These are phyloP conservation scores for Panzeria rudis DNA, from an alignment of 2,888 invertebrate genomes.

Conservation along the genomic window DNA sequence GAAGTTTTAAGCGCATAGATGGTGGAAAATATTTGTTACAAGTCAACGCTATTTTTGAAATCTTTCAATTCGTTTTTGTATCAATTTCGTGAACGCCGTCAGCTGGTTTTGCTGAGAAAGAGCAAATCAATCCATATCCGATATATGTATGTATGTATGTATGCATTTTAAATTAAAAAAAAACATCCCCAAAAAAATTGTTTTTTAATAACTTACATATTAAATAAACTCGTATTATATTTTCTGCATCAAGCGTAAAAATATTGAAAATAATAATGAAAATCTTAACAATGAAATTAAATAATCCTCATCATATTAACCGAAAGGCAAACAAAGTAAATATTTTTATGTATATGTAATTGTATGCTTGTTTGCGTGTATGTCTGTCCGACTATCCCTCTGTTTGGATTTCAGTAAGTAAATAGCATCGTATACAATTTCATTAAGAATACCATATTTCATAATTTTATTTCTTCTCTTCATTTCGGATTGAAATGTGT, in stretches of 20 bases:
- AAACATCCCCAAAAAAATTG: conserved; percentile 57
- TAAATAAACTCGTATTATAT: conserved; percentile 67
- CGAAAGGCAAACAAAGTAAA: conserved; percentile 10
- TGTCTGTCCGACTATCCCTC: conserved; percentile 31
- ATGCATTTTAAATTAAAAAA: not conserved
- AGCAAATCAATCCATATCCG: no score
- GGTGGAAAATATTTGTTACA: no score
- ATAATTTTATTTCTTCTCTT: conserved; percentile 48
- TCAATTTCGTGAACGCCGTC: no score
- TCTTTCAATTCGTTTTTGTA: no score
- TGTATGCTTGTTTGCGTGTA: not conserved
- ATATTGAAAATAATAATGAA: conserved; percentile 63
- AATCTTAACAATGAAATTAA: conserved; percentile 69
- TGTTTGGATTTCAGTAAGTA: conserved; percentile 57
- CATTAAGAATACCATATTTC: conserved; percentile 71
- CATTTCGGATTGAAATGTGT: conserved; percentile 5
- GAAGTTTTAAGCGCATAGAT: no score
- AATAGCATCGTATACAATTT: conserved; percentile 69
- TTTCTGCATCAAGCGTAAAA: conserved; percentile 70
- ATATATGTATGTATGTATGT: not conserved
- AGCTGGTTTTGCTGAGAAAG: no score
- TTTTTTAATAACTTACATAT: conserved; percentile 70
- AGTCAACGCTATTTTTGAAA: no score
- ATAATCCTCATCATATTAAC: conserved; percentile 68
- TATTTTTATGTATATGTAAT: not conserved